Evolutionary conservation across 1,140 invertebrate species (phyloP).

Genomic region (Mizuhopecten yessoensis): DNA sequence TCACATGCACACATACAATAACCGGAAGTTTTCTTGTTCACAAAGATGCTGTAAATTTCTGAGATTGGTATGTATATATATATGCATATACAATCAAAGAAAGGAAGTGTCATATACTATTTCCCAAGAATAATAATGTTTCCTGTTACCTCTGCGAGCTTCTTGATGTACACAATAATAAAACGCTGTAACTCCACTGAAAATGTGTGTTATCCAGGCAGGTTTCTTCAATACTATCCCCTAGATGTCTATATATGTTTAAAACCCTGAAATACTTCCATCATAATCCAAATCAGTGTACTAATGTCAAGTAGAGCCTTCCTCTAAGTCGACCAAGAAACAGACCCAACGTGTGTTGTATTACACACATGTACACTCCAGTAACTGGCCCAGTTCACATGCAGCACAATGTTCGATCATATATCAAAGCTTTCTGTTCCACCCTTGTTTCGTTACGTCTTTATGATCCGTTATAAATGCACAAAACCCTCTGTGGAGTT

Average conservation of each 20-base stretch:
- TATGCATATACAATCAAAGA: neutral
- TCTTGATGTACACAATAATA: neutral
- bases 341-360: neutral
- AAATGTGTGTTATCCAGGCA: neutral
- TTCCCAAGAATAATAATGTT: neutral
- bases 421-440: neutral
- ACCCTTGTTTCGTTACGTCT: neutral
- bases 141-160: neutral
- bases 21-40: neutral
- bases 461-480: neutral
- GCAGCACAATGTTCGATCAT: neutral
- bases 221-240: neutral
- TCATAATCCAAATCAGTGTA: neutral
- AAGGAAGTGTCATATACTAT: too few relatives aligned
- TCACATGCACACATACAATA: neutral
- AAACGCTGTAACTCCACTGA: neutral
- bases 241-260: neutral
- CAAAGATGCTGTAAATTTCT: neutral
- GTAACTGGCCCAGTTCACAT: conserved; percentile 3
- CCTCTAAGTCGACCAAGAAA: neutral
- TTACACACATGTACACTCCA: neutral
- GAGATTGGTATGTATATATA: neutral
- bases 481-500: neutral
- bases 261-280: neutral
- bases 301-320: neutral